Evolutionary conservation across 1,140 invertebrate species (phyloP), one percentile per base, ranked within the genome.

Genomic region (Amyelois transitella): DNA sequence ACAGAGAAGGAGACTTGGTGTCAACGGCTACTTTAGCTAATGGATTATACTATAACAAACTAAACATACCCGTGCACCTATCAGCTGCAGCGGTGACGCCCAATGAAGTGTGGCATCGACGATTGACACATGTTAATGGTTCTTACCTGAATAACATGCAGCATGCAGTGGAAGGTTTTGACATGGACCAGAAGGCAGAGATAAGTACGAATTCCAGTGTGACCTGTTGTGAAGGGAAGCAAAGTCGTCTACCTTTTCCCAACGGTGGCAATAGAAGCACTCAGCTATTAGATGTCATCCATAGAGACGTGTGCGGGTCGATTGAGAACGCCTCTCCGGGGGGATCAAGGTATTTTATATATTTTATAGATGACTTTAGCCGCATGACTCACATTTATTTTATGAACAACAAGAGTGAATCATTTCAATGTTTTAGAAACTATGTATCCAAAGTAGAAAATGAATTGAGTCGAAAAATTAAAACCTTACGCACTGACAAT

Each of bases 401-500:
- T 10, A 28, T 28, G 25, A 28, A 28, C 5, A 28, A 28, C 21
- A 43, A 56, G 54, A 51, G 43, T 19, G 20, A 32, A 6, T 22
- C 38, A 47, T 53, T 14, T 48, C 18, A 38, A 43, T 43, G 38
- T 47, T 47, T 47, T 10, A 18, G 18, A 47, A 17, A 47, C 17
- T 47, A 47, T 19, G 18, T 18, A 47, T 14, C 18, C 8, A 47
- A 47, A 47, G 44, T 4, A 18, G 44, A 47, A 20, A 47, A 47
- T 47, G 14, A 8, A 20, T 20, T 47, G 44, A 19, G 18, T 1
- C 14, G 44, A 47, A 47, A 47, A 47, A 47, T 47, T 47, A 47
- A 47, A 20, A 47, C 18, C 14, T 17, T 47, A 8, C 44, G 44
- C 7, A 47, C 17, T 47, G 75, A 77, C 43, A 82, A 84, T 55